Evolutionary conservation across 2,113 vertebrate species (phyloP).

Genomic region (Pristiophorus japonicus): DNA sequence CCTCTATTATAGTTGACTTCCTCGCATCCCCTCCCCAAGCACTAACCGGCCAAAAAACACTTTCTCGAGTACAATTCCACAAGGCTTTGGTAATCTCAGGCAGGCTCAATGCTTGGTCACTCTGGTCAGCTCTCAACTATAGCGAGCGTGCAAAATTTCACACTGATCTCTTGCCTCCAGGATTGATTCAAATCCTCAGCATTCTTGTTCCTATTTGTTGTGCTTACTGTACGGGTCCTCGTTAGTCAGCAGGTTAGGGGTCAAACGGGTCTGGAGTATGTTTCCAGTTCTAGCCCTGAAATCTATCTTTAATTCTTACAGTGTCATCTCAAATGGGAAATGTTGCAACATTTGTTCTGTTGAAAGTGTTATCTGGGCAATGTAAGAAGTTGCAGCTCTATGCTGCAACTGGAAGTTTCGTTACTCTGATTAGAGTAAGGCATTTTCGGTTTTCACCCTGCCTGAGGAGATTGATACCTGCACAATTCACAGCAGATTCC

Average conservation of each 20-base stretch:
- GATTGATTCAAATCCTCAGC: neutral
- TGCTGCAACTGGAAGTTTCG: too few species aligned
- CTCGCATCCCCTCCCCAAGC: neutral
- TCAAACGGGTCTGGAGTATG: neutral
- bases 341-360: slow-evolving; percentile 33
- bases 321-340: neutral
- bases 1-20: neutral
- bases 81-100: neutral
- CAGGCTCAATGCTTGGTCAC: neutral
- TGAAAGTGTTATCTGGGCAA: slow-evolving; percentile 12
- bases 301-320: neutral
- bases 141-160: neutral
- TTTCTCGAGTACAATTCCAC: neutral
- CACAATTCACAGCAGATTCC: neutral
- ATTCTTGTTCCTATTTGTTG: neutral
- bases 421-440: neutral
- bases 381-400: neutral
- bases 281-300: slow-evolving; percentile 16
- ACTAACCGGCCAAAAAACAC: neutral
- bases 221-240: neutral
- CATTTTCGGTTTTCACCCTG: neutral
- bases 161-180: neutral
- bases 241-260: neutral
- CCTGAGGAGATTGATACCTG: neutral
- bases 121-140: neutral